These are phyloP conservation scores for Passer domesticus DNA, from an alignment of 2,113 vertebrate genomes.

Conservation along the genomic window DNA sequence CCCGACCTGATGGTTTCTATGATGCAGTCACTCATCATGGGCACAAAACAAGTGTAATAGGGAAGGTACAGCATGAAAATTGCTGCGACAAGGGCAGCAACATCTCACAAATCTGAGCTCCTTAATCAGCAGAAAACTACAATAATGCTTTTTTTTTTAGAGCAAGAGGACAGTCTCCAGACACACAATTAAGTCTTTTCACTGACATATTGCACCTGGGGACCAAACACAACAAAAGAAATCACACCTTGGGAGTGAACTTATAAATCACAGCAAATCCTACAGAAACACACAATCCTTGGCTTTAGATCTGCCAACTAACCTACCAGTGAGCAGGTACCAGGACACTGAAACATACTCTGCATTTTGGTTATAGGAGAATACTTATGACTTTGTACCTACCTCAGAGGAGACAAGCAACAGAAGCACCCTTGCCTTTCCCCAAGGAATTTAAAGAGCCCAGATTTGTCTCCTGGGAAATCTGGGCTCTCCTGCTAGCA, in stretches of 20 bases:
- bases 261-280: neutral
- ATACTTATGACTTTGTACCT: neutral
- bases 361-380: neutral
- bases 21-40: neutral
- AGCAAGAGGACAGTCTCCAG: neutral
- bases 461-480: neutral
- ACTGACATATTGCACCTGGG: neutral
- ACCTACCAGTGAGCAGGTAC: neutral
- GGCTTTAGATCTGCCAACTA: neutral
- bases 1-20: neutral
- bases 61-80: neutral
- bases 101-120: neutral
- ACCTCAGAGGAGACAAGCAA: neutral
- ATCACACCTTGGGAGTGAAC: neutral
- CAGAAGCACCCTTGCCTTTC: accelerated
- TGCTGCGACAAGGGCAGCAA: neutral
- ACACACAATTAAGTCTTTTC: neutral
- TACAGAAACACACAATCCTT: neutral
- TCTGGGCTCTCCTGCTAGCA: no score
- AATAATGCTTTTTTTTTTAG: neutral
- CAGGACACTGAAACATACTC: neutral
- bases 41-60: neutral
- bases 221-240: neutral
- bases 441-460: neutral
- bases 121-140: neutral